A percentile compares a stretch with the other conserved stretches of the same genome.
Evolutionary conservation across 2,888 invertebrate species (phyloP).

Genomic region (Petrophora chlorosata): DNA sequence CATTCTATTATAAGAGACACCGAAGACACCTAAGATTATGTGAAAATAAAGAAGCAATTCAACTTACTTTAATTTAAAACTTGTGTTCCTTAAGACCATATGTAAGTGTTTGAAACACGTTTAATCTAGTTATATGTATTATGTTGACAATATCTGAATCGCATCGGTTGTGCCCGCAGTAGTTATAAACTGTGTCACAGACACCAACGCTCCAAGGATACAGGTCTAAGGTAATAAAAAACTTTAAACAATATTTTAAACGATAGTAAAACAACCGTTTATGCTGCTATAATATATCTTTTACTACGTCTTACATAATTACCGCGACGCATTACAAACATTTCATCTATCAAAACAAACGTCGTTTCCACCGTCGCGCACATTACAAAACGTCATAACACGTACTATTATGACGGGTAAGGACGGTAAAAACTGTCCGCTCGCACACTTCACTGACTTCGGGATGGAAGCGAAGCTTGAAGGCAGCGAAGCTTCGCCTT

Average conservation of each 20-base stretch:
- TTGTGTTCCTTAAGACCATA: too few relatives aligned
- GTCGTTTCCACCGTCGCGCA: constrained; percentile 51
- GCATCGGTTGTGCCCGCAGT: too few relatives aligned
- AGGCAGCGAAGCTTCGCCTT: constrained; percentile 22
- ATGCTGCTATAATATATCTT: not conserved
- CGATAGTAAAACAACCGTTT: not conserved
- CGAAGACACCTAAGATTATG: too few relatives aligned
- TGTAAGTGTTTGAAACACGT: too few relatives aligned
- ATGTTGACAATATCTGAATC: not conserved
- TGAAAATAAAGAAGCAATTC: too few relatives aligned
- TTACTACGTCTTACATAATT: constrained; percentile 21
- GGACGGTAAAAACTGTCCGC: constrained; percentile 52
- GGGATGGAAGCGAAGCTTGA: constrained; percentile 30
- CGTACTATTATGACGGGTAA: constrained; percentile 61
- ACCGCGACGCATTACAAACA: constrained; percentile 37
- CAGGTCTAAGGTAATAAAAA: too few relatives aligned
- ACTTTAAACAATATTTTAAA: too few relatives aligned
- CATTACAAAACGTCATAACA: constrained; percentile 58
- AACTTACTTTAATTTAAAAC: too few relatives aligned
- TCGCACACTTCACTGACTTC: constrained; percentile 52
- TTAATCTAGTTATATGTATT: not conserved
- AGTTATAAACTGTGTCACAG: too few relatives aligned
- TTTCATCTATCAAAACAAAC: constrained; percentile 54
- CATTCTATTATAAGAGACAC: too few relatives aligned
- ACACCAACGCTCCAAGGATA: too few relatives aligned